Evolutionary conservation across 2,113 vertebrate genomes (phyloP), one percentile per base, ranked within the genome.

Genomic region (Myodes glareolus): DNA sequence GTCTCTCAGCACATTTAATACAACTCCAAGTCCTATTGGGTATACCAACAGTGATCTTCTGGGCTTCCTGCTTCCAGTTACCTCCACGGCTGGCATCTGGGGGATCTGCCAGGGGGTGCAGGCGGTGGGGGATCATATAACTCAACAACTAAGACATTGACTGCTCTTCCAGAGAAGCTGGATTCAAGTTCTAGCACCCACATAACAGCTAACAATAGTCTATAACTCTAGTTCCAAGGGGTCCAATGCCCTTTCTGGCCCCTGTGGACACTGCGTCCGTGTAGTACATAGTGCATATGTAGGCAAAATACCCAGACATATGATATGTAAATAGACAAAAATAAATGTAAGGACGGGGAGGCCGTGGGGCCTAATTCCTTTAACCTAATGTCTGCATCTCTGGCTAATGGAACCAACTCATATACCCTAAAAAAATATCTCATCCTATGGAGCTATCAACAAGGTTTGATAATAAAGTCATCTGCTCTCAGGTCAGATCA

Each of bases 111-210:
- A 16, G 31, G 78, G 31, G 4, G 63, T 65, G 9, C 63, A 3
- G 21, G 11, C 0, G 10, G 23, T 9, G 55, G 25, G 1, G 2
- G 8, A 17, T 1, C 3, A 5, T 21, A 25, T 27, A 55, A 36
- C 55, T 29, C 55, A 82, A 82, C 6, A 61, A 1, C 39, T 61
- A 27, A 31, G 27, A 84, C 7, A 63, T 16, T 63, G 58, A 6
- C n/a, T 42, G 58, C 13, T 84, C n/a, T 84, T 19, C n/a, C 23
- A 84, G 13, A 42, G n/a, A 55, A 63, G 58, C 13, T 1, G 17
- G 81, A 58, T 84, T 63, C 61, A 84, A 84, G 13, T 63, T 27
- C 55, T 14, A 63, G 81, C n/a, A 42, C n/a, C 58, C 58, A 84
- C n/a, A 31, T 5, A n/a, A 63, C 8, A 42, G 13, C 58, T 27